Percentiles rank a stretch among this genome's conserved stretches.
phyloP scores from a whole-genome alignment of 2,888 invertebrate genomes.

The Nomada hirtipes region DNA sequence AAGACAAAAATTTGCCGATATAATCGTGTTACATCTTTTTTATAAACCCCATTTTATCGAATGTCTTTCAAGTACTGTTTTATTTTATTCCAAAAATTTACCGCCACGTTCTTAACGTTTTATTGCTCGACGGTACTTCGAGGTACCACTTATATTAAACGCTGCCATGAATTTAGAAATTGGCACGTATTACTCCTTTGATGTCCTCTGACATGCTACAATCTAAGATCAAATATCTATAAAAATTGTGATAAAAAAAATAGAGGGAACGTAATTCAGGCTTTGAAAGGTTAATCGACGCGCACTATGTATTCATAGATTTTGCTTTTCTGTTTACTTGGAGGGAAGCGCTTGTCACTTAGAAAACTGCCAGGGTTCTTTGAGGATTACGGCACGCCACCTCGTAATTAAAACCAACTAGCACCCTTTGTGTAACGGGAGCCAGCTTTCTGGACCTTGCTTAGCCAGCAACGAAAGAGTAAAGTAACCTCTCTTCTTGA shows the following conservation, averaged over 20 bases:
- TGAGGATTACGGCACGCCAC: neutral
- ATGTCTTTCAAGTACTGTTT: neutral
- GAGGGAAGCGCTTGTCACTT: neutral
- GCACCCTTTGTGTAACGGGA: constrained; percentile 19
- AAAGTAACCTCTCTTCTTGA: constrained; percentile 11
- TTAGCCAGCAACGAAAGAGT: neutral
- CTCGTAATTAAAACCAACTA: constrained; percentile 35
- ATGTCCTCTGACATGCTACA: too few species aligned
- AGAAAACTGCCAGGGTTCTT: neutral
- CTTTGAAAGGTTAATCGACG: too few species aligned
- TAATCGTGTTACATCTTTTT: neutral
- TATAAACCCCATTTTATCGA: neutral
- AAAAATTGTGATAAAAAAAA: too few species aligned
- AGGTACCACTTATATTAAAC: too few species aligned
- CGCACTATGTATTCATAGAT: neutral
- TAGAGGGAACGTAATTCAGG: too few species aligned
- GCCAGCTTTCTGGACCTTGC: neutral
- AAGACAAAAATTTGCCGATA: neutral
- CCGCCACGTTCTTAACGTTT: neutral
- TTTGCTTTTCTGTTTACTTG: neutral
- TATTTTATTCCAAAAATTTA: neutral
- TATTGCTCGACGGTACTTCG: neutral
- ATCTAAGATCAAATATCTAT: too few species aligned
- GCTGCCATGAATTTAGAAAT: too few species aligned
- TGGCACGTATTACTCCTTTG: too few species aligned